Evolutionary conservation across 2,888 invertebrate genomes (phyloP).

Genomic region (Leucophenga maculata): DNA sequence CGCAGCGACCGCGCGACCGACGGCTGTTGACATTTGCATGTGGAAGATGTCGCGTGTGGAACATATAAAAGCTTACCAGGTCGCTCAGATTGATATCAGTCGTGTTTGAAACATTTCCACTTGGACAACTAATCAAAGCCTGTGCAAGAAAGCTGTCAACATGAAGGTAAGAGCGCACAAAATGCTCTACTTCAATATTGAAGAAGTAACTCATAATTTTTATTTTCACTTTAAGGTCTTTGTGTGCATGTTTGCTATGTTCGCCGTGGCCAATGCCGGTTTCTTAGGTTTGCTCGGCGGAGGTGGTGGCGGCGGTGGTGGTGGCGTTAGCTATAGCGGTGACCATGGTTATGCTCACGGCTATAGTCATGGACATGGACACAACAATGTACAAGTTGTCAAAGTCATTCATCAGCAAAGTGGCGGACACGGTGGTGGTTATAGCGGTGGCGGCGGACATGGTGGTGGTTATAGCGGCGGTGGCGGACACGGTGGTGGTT

Average conservation of each 20-base stretch:
- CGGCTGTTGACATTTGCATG: conserved; percentile 8
- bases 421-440: conserved; percentile 30
- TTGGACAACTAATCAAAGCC: conserved; percentile 37
- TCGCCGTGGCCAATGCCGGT: conserved; percentile 62
- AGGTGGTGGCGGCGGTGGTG: conserved; percentile 43
- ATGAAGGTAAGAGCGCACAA: conserved; percentile 48
- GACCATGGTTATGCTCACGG: conserved; percentile 24
- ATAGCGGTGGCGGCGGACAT: conserved; percentile 37
- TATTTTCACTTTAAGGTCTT: conserved; percentile 50
- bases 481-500: conserved; percentile 37
- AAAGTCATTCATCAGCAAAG: conserved; percentile 38
- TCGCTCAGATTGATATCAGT: conserved; percentile 50
- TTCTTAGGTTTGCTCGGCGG: conserved; percentile 55
- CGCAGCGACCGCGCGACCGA: neutral
- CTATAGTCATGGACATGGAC: conserved; percentile 11
- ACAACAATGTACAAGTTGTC: conserved; percentile 26
- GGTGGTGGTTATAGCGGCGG: conserved; percentile 29
- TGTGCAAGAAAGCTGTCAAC: conserved; percentile 47
- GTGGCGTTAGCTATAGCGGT: conserved; percentile 31
- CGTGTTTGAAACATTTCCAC: conserved; percentile 28
- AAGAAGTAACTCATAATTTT: neutral
- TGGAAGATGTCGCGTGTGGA: conserved; percentile 20
- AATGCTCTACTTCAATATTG: neutral
- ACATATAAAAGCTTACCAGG: conserved; percentile 55
- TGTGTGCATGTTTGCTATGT: conserved; percentile 57